A percentile compares a stretch with the other conserved stretches of the same genome.
phyloP scores from a whole-genome alignment of 92 coral and sea anemone genomes.

The Paragorgia papillata region DNA sequence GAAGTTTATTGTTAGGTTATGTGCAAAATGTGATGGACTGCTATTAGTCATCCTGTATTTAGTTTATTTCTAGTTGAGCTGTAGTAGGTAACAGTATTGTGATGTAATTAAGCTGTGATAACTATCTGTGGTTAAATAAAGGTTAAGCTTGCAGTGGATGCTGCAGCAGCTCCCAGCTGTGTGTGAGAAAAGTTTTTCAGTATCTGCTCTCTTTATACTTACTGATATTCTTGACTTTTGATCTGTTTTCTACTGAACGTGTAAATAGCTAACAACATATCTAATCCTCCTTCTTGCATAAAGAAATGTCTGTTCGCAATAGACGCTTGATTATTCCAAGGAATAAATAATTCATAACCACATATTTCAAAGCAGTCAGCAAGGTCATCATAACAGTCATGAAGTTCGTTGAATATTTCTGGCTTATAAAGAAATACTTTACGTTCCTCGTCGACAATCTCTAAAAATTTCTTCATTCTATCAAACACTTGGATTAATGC shows the following conservation, averaged over 20 bases:
- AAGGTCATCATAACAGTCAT: slow-evolving; percentile 43
- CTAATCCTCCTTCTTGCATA: slow-evolving; percentile 81
- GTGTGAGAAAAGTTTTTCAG: too few species aligned
- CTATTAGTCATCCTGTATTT: too few species aligned
- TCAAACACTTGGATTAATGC: slow-evolving; percentile 45
- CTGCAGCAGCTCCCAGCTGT: too few species aligned
- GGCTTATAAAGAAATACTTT: not conserved
- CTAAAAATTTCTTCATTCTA: slow-evolving; percentile 43
- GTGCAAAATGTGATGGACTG: too few species aligned
- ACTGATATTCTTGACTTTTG: too few species aligned
- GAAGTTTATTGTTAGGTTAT: too few species aligned
- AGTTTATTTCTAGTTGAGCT: not conserved
- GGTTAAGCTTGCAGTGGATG: too few species aligned
- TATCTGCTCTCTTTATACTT: too few species aligned
- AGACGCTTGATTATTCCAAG: slow-evolving; percentile 66
- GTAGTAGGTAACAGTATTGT: too few species aligned
- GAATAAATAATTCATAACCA: slow-evolving; percentile 38
- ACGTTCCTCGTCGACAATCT: slow-evolving; percentile 6
- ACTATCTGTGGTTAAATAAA: too few species aligned
- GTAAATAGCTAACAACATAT: slow-evolving; percentile 58
- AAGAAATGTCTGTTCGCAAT: slow-evolving; percentile 75
- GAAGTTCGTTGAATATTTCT: not conserved
- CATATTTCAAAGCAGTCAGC: slow-evolving; percentile 25
- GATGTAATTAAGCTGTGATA: too few species aligned
- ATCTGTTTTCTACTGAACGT: slow-evolving; percentile 21